phyloP scores from a whole-genome alignment of 2,888 invertebrate genomes.

The Agrochola litura region DNA sequence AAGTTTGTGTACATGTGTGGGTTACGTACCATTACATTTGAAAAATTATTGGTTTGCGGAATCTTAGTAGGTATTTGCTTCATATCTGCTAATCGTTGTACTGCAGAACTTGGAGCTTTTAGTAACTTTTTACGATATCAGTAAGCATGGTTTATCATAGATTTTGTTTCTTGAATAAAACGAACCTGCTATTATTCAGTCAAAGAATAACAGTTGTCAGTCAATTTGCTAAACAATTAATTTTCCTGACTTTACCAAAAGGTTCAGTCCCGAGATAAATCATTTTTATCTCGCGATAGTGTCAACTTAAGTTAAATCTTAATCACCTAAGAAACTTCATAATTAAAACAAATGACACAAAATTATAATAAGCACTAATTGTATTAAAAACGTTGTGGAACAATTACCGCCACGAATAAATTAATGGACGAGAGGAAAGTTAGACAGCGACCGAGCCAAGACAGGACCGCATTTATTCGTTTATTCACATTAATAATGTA shows the following conservation, averaged over 20 bases:
- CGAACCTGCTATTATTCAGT: no score
- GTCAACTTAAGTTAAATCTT: background rate
- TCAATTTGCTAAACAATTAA: background rate
- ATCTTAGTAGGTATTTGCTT: background rate
- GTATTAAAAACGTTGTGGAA: slow-evolving; percentile 6
- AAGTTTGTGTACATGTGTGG: background rate
- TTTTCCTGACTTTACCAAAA: no score
- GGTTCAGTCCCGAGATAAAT: background rate
- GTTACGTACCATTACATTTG: background rate
- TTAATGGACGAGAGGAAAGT: slow-evolving; percentile 2
- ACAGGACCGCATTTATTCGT: background rate
- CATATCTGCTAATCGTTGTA: background rate
- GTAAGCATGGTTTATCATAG: background rate
- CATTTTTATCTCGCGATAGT: background rate
- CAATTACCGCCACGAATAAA: background rate
- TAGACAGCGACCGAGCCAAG: background rate
- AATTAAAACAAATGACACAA: slow-evolving; percentile 22
- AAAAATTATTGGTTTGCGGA: background rate
- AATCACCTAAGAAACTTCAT: background rate
- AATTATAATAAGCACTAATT: slow-evolving; percentile 16
- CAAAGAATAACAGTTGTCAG: background rate
- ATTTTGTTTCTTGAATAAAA: background rate
- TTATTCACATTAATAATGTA: background rate
- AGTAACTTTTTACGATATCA: background rate
- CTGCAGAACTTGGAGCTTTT: background rate